Evolutionary conservation across 2,797 vertebrate genomes (phyloP), one percentile per base, ranked within the genome.

Genomic region (Acanthiza pusilla): DNA sequence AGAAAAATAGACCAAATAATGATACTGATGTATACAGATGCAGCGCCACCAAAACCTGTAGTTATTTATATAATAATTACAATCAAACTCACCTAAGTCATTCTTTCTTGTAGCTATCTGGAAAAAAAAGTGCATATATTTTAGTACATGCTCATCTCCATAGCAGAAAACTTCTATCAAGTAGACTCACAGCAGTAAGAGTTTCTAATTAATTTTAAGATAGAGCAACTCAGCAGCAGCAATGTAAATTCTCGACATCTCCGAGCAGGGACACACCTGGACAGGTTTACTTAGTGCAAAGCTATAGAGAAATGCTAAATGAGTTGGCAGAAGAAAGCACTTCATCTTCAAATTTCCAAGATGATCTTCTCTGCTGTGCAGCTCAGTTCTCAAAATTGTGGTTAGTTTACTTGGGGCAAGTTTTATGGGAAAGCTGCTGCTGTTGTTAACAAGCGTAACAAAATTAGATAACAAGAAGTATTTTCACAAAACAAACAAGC

Each of bases 401-500:
- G 62, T 63, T 71, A 51, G 62, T 84, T 92, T 89, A 65, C 61
- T 94, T 80, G 76, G 53, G 76, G 65, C 61, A 80, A 87, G 66
- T 72, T 95, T 94, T 94, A 78, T 81, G 86, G 88, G 89, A 94
- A 96, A 91, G 80, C 66, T 92, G 63, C 87, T 89, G 65, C 62
- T 83, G 88, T 58, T 91, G 86, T 87, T 96, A 96, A 89, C 91
- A 94, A 95, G 73, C 51, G 29, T 57, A 89, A 84, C 60, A 67
- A 80, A 95, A 91, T 95, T 93, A 95, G 94, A 95, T 91, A 96
- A 77, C 76, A 88, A 90, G 73, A 88, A 91, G 40, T 67, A 91
- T 92, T 96, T 96, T 88, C 84, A 94, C 67, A 93, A 94, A 94
- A 95, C 78, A 97, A 97, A 95, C 95, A 97, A 95, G 84, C 97